Percentiles rank a stretch among this genome's conserved stretches.
These are phyloP conservation scores for Gobius niger DNA, from an alignment of 2,113 vertebrate genomes.

Conservation along the genomic window DNA sequence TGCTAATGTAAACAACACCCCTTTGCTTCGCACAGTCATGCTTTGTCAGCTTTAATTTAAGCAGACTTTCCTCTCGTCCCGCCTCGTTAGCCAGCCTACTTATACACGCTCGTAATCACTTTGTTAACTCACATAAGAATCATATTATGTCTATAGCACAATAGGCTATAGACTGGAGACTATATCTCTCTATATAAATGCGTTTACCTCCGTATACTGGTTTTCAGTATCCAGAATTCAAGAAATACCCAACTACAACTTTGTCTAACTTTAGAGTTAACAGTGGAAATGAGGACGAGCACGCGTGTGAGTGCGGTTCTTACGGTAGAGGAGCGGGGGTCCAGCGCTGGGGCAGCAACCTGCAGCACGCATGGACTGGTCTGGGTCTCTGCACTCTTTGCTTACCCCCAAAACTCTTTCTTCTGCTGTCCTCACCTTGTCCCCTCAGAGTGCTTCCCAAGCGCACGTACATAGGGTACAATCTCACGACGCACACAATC, in stretches of 20 bases:
- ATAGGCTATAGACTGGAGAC: too few relatives aligned
- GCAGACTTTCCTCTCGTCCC: background rate
- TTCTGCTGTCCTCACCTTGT: conserved; percentile 49
- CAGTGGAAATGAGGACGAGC: conserved; percentile 1
- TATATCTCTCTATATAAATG: too few relatives aligned
- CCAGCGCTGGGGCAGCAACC: conserved; percentile 38
- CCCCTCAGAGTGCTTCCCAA: conserved; percentile 6
- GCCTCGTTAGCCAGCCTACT: background rate
- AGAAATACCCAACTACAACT: background rate
- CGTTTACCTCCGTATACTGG: background rate
- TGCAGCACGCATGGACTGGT: conserved; percentile 45
- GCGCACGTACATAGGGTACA: conserved; percentile 11
- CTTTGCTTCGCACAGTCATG: background rate
- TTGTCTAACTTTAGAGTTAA: background rate
- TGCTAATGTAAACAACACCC: background rate
- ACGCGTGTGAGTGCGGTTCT: conserved; percentile 40
- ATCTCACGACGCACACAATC: conserved; percentile 18
- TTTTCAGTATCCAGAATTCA: background rate
- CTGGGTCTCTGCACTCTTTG: conserved; percentile 21
- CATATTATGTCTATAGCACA: background rate
- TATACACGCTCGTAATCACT: background rate
- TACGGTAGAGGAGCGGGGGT: conserved; percentile 44
- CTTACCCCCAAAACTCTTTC: conserved; percentile 5
- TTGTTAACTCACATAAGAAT: background rate
- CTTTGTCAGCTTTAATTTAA: background rate